These are phyloP conservation scores for Sinocyclocheilus anophthalmus DNA, from an alignment of 2,113 vertebrate genomes.

Conservation along the genomic window DNA sequence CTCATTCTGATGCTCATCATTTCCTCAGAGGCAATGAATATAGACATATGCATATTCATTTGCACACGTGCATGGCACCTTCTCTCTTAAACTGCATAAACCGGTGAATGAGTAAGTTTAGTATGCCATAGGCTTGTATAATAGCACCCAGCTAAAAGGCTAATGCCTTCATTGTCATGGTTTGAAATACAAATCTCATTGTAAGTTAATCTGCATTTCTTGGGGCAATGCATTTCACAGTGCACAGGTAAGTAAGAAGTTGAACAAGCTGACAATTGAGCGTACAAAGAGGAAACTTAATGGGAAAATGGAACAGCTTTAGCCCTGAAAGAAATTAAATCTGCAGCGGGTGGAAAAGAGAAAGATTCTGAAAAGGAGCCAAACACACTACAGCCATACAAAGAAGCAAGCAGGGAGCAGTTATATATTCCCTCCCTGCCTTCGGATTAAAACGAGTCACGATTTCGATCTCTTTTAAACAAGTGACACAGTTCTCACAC, in stretches of 20 bases:
- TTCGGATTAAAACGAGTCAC: slow-evolving; percentile 31
- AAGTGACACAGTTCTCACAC: slow-evolving; percentile 7
- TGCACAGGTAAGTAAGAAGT: slow-evolving; percentile 30
- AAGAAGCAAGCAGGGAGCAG: slow-evolving; percentile 9
- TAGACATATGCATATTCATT: slow-evolving; percentile 26
- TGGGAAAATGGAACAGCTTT: slow-evolving; percentile 10
- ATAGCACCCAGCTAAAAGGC: slow-evolving; percentile 21
- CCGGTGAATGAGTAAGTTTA: not conserved
- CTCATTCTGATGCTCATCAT: slow-evolving; percentile 15
- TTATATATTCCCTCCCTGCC: slow-evolving; percentile 15
- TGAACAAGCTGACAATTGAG: slow-evolving; percentile 25
- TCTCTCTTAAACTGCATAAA: not conserved
- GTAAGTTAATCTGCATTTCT: slow-evolving; percentile 42
- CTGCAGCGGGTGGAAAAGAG: not conserved
- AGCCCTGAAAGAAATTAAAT: slow-evolving; percentile 23
- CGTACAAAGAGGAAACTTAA: slow-evolving; percentile 24
- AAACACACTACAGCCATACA: slow-evolving; percentile 1
- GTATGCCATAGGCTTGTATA: not conserved
- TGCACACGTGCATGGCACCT: not conserved
- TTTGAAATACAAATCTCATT: slow-evolving; percentile 29
- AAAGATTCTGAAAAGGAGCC: slow-evolving; percentile 5
- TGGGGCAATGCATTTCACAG: slow-evolving; percentile 23
- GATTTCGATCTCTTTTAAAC: slow-evolving; percentile 34
- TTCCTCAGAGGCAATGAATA: slow-evolving; percentile 6
- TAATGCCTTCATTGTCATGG: slow-evolving; percentile 13